Conservation (phyloP, 2,888 invertebrate genomes). For the Erebia palarica region DNA sequence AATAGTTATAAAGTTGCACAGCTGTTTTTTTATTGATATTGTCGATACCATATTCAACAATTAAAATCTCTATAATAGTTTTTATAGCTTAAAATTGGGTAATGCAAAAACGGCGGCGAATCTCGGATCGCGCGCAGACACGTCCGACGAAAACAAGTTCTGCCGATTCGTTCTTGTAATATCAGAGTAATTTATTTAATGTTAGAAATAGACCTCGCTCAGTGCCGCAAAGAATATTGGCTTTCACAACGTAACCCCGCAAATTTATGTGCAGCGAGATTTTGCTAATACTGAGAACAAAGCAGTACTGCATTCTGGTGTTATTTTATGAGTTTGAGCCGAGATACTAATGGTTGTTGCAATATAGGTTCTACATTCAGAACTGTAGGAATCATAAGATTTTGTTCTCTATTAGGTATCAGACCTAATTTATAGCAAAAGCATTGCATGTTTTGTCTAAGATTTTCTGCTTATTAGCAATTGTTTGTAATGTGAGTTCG, state of each 20-base stretch:
- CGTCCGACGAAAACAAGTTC: constrained; percentile 73
- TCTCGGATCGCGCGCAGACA: constrained; percentile 58
- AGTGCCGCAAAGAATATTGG: constrained; percentile 80
- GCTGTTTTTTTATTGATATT: constrained; percentile 15
- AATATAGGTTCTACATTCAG: constrained; percentile 30
- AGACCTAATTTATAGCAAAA: constrained; percentile 28
- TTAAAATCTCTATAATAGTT: constrained; percentile 45
- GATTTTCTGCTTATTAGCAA: constrained; percentile 33
- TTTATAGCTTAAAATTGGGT: constrained; percentile 51
- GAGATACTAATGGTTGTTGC: constrained; percentile 29
- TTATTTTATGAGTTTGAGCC: constrained; percentile 38
- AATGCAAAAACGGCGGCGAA: constrained; percentile 68
- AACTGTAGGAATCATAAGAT: constrained; percentile 24
- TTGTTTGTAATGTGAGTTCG: constrained; percentile 26
- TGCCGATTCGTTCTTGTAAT: constrained; percentile 79
- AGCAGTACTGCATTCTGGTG: constrained; percentile 45
- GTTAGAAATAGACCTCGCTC: constrained; percentile 77
- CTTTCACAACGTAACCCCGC: constrained; percentile 80
- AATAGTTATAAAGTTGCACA: neutral
- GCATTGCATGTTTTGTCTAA: constrained; percentile 26
- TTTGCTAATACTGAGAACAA: constrained; percentile 68
- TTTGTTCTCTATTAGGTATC: constrained; percentile 19
- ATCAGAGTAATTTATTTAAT: constrained; percentile 81
- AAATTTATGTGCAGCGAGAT: constrained; percentile 79
- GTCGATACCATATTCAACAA: constrained; percentile 34